Evolutionary conservation across 2,797 vertebrate genomes (phyloP).

Genomic region (Serranus cabrilla): DNA sequence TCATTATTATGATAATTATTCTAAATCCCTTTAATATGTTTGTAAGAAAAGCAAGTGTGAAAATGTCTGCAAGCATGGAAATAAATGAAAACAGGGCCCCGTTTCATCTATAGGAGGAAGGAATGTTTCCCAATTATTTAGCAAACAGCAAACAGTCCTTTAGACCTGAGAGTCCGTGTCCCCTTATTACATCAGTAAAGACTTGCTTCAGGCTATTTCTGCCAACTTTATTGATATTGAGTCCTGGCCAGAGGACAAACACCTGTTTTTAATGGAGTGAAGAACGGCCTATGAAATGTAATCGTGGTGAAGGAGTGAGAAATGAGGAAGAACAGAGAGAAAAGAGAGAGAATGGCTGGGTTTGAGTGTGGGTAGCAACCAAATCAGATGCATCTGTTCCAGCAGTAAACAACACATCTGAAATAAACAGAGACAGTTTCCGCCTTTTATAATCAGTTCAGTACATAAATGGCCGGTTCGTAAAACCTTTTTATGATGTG

Average conservation of each 20-base stretch:
- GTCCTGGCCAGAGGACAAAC: constrained; percentile 40
- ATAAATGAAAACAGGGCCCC: too few relatives aligned
- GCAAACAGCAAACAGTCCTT: not conserved
- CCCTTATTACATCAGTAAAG: constrained; percentile 21
- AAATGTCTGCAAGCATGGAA: not conserved
- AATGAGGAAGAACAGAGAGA: not conserved
- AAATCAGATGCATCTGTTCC: constrained; percentile 68
- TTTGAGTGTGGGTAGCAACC: constrained; percentile 22
- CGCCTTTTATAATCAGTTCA: not conserved
- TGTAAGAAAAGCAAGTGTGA: not conserved
- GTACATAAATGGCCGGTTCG: not conserved
- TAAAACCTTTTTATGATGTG: not conserved
- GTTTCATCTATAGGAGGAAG: not conserved
- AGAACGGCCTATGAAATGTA: constrained; percentile 30
- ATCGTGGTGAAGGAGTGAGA: constrained; percentile 38
- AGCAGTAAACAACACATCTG: constrained; percentile 65
- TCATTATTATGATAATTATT: not conserved
- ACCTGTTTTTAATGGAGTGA: constrained; percentile 59
- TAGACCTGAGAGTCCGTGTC: not conserved
- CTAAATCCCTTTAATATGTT: not conserved
- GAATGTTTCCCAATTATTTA: not conserved
- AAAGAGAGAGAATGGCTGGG: constrained; percentile 34
- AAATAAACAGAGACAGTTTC: constrained; percentile 54
- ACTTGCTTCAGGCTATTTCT: constrained; percentile 1
- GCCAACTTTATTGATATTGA: constrained; percentile 40